Evolutionary conservation across 2,888 invertebrate species (phyloP), one percentile per base, ranked within the genome.

Genomic region (Thera britannica): DNA sequence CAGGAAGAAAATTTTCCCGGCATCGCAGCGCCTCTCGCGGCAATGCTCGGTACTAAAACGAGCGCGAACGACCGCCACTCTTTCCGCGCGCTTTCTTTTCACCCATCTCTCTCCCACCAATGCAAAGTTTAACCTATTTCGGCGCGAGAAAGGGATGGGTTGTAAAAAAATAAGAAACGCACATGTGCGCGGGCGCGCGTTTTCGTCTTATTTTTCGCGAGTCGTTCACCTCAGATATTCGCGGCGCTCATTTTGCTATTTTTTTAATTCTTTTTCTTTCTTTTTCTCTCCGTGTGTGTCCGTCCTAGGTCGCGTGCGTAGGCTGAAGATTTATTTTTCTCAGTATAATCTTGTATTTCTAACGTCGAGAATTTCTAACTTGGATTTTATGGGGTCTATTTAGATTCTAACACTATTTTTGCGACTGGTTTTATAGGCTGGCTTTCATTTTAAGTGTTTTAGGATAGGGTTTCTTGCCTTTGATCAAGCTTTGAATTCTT

Each of bases 191-290:
- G 83, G 76, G 88, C 84, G 88, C 81, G 79, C 76, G 83, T 86
- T 83, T 90, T 92, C 88, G 90, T 90, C 86, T 92, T 93, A 86
- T 91, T 93, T 92, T 93, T 93, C 87, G 91, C 88, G 85, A 91
- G 89, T 92, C 92, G 85, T 92, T 93, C 83, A 82, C 90, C 92
- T 86, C 85, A 85, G 86, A 87, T 90, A 89, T 92, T 90, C 88
- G 89, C 83, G 81, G 80, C 68, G 67, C 75, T 74, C 62, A 60
- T 71, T 74, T 77, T 70, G 81, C 77, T 77, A 74, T 77, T 80
- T 86, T 86, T 87, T 86, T 85, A 85, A 86, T 86, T 84, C 77
- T 81, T 84, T 86, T 87, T 88, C 86, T 81, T 79, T 83, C 81
- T 79, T 80, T 84, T 84, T 84, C 77, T 75, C 80, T 78, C 80